A percentile compares a stretch with the other conserved stretches of the same genome.
phyloP scores from a whole-genome alignment of 1,140 invertebrate genomes.

The Drosophila melanogaster region Release_6_plus_ISO1_MT NT_033777.3:29025001-29025500 shows the following conservation, averaged over 20 bases:
- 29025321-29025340: conserved; percentile 36
- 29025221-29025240: conserved; percentile 32
- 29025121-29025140: conserved; percentile 53
- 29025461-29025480: too few relatives aligned
- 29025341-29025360: conserved; percentile 38
- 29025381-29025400: conserved; percentile 62
- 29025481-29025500: too few relatives aligned
- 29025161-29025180: conserved; percentile 45
- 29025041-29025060: neutral
- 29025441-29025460: too few relatives aligned
- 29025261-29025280: conserved; percentile 61
- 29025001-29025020: conserved; percentile 1
- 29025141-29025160: conserved; percentile 49
- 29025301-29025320: conserved; percentile 55
- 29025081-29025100: conserved; percentile 37
- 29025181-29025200: conserved; percentile 47
- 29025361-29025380: conserved; percentile 54
- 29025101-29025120: conserved; percentile 58
- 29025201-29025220: conserved; percentile 37
- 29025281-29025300: conserved; percentile 47
- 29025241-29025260: conserved; percentile 45
- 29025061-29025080: neutral
- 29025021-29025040: conserved; percentile 5
- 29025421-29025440: neutral
- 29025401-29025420: conserved; percentile 16